Conservation (phyloP, 2,113 vertebrate genomes). For the Columba livia region DNA sequence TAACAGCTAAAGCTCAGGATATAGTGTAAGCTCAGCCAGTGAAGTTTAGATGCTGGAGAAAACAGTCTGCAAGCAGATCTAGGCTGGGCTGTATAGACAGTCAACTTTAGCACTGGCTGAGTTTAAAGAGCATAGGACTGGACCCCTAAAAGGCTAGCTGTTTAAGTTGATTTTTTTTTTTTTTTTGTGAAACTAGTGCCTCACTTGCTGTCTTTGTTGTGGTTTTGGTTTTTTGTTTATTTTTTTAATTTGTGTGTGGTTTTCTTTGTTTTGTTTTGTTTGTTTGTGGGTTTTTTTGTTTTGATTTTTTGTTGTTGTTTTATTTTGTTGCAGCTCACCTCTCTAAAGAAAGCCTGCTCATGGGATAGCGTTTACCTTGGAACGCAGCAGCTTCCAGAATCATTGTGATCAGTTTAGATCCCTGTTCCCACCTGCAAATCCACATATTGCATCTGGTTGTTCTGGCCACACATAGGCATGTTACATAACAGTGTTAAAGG, state of each 20-base stretch:
- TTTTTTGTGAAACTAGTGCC: not conserved
- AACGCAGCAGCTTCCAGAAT: fast-evolving
- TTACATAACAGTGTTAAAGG: not conserved
- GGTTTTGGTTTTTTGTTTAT: no score
- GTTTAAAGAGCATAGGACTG: not conserved
- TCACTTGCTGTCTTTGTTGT: not conserved
- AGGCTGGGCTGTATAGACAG: not conserved
- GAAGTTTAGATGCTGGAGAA: not conserved
- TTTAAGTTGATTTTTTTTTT: not conserved
- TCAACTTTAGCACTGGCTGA: not conserved
- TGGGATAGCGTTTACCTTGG: not conserved
- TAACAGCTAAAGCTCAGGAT: not conserved
- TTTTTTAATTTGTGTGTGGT: no score
- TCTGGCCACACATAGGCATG: not conserved
- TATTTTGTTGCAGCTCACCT: not conserved
- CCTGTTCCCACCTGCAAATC: not conserved
- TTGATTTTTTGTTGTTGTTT: no score
- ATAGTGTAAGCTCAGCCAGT: not conserved
- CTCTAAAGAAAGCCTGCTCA: not conserved
- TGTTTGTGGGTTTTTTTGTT: no score
- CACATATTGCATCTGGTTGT: not conserved
- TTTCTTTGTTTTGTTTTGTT: no score
- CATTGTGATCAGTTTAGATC: not conserved
- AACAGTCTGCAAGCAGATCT: not conserved
- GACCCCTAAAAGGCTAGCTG: not conserved